Conservation (phyloP, 2,113 vertebrate species). For the Quiscalus mexicanus region DNA sequence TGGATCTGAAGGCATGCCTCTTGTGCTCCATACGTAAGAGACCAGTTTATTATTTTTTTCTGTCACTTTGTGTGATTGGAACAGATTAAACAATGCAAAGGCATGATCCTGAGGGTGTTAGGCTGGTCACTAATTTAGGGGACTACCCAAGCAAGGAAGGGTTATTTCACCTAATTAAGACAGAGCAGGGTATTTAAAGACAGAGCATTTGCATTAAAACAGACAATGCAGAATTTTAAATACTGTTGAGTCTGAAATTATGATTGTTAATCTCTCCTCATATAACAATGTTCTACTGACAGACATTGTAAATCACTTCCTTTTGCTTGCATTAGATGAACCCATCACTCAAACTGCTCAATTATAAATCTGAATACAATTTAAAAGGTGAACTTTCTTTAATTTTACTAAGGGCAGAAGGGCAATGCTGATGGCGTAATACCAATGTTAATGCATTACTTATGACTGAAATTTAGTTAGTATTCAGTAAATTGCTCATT, state of each 20-base stretch:
- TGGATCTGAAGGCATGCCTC: neutral
- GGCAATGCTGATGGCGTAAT: slow-evolving; percentile 4
- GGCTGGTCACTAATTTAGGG: slow-evolving; percentile 60
- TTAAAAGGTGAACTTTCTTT: slow-evolving; percentile 17
- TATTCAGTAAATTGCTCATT: neutral
- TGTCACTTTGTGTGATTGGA: neutral
- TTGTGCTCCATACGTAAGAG: neutral
- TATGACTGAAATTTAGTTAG: neutral
- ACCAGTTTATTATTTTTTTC: slow-evolving; percentile 21
- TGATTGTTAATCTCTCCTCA: slow-evolving; percentile 62
- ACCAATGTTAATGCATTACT: neutral
- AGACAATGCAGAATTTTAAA: slow-evolving; percentile 70
- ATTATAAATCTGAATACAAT: slow-evolving; percentile 22
- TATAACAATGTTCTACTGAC: slow-evolving; percentile 39
- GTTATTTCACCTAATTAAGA: slow-evolving; percentile 76
- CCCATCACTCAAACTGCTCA: slow-evolving; percentile 30
- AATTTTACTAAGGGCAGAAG: neutral
- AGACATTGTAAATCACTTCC: slow-evolving; percentile 43
- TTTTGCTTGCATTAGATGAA: slow-evolving; percentile 13
- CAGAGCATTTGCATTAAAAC: slow-evolving; percentile 68
- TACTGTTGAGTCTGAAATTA: slow-evolving; percentile 71
- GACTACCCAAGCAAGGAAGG: slow-evolving; percentile 66
- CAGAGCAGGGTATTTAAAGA: slow-evolving; percentile 61
- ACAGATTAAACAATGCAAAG: slow-evolving; percentile 28
- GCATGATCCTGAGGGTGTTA: neutral